A percentile compares a stretch with the other conserved stretches of the same genome.
phyloP scores from a whole-genome alignment of 2,113 vertebrate genomes.

The Lucifuga dentata region DNA sequence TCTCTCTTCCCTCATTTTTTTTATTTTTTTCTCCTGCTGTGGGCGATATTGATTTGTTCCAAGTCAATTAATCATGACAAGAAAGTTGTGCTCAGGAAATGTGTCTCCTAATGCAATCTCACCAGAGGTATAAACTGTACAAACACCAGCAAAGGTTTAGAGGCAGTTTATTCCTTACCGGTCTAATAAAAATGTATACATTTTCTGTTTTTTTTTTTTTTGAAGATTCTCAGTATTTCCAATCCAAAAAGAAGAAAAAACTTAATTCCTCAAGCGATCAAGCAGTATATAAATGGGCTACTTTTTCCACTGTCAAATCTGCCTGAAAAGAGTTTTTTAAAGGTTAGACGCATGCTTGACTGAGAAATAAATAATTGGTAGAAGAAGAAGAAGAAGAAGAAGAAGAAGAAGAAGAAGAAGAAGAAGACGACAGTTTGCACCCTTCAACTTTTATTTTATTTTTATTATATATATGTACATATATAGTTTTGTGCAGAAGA shows the following conservation, averaged over 20 bases:
- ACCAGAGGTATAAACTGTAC: conserved; percentile 6
- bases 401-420: background rate
- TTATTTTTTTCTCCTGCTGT: conserved; percentile 26
- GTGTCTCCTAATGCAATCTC: conserved; percentile 43
- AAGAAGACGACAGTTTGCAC: background rate
- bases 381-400: background rate
- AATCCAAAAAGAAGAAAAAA: background rate
- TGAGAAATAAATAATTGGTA: conserved; percentile 5
- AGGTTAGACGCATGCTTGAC: background rate
- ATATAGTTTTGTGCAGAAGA: conserved; percentile 5
- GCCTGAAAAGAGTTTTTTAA: background rate
- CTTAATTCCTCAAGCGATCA: background rate
- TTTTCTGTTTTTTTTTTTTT: background rate
- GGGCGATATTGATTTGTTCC: conserved; percentile 70
- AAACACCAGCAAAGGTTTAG: background rate
- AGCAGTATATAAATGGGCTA: background rate
- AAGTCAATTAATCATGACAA: conserved; percentile 71
- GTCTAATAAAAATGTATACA: background rate
- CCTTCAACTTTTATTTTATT: background rate
- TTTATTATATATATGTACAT: background rate
- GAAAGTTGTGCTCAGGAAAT: conserved; percentile 46
- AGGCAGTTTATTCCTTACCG: background rate
- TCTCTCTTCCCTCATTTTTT: conserved; percentile 35
- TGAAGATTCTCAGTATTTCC: background rate
- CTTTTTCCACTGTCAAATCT: background rate